Evolutionary conservation across 2,113 vertebrate species (phyloP), one percentile per base, ranked within the genome.

Genomic region (Gymnogyps californianus): DNA sequence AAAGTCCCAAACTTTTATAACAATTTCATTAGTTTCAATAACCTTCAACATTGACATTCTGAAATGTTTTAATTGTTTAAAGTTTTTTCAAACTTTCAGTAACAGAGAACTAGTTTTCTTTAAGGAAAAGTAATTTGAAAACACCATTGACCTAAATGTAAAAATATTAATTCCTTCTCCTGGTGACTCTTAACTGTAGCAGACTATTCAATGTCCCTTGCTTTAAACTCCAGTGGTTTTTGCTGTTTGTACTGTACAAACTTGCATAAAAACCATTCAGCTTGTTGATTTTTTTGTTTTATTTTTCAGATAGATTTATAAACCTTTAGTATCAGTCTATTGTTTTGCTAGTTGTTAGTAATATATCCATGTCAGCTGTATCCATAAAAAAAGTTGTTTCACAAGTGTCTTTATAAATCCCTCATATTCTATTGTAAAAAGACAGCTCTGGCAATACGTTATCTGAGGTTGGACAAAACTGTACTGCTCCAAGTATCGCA

Each of bases 401-500:
- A 2, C 7, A 46, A 67, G 20, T 58, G 2, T 52, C 18, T 89
- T 72, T 47, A 49, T 65, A 92, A 81, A 83, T 65, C 13, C 19
- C 20, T 77, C 28, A 18, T 49, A 52, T 10, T 61, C 18, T 51
- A 4, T 34, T 31, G 5, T 42, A 52, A 72, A 79, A 83, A 74
- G 2, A 2, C 7, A 21, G 6, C 29, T 58, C n/a, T 72, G 36
- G 26, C 6, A 44, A 36, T 24, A 26, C 0, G 0, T 80, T 71
- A 58, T 55, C n/a, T 38, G 36, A 77, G 36, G 29, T 0, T 54
- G 17, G 34, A 47, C 8, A 77, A 52, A 89, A 42, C 11, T 42
- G 3, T 44, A 66, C 5, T 66, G 3, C 6, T 88, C 28, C 51
- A 71, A 62, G 15, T 61, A 38, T 72, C 71, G 15, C n/a, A 74